These are phyloP conservation scores for Diadophis punctatus DNA, from an alignment of 2,113 vertebrate species.

Conservation along the genomic window DNA sequence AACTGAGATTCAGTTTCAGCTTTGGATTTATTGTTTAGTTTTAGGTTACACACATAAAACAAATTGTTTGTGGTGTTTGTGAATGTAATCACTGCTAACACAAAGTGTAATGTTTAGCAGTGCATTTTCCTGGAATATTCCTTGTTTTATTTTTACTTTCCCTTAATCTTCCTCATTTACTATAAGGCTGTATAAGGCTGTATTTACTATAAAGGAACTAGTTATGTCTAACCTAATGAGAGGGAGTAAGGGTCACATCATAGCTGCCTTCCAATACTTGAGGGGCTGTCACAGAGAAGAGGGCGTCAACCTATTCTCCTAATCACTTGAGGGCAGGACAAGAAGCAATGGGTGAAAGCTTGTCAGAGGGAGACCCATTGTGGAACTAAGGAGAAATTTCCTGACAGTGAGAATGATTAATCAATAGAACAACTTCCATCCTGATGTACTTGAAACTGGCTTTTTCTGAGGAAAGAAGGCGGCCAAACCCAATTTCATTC, in stretches of 20 bases:
- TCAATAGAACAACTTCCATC: too few relatives aligned
- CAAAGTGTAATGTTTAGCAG: not conserved
- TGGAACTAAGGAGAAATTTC: not conserved
- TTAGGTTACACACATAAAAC: not conserved
- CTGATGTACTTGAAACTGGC: not conserved
- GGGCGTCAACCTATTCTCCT: not conserved
- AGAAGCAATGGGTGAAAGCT: not conserved
- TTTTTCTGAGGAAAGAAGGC: not conserved
- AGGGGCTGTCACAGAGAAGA: not conserved
- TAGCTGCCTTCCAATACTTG: not conserved
- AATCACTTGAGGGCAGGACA: not conserved
- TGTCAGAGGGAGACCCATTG: not conserved
- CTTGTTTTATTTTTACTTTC: not conserved
- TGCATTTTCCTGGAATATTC: not conserved
- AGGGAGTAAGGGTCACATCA: not conserved
- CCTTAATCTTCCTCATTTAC: not conserved
- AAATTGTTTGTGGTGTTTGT: not conserved
- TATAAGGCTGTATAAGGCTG: not conserved
- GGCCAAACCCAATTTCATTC: not conserved
- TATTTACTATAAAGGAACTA: not conserved
- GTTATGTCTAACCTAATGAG: not conserved
- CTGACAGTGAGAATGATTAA: not conserved
- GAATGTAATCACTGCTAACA: not conserved
- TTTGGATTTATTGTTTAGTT: not conserved
- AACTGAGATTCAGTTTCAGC: not conserved